phyloP scores from a whole-genome alignment of 2,113 vertebrate genomes.

The Thalassoma bifasciatum region DNA sequence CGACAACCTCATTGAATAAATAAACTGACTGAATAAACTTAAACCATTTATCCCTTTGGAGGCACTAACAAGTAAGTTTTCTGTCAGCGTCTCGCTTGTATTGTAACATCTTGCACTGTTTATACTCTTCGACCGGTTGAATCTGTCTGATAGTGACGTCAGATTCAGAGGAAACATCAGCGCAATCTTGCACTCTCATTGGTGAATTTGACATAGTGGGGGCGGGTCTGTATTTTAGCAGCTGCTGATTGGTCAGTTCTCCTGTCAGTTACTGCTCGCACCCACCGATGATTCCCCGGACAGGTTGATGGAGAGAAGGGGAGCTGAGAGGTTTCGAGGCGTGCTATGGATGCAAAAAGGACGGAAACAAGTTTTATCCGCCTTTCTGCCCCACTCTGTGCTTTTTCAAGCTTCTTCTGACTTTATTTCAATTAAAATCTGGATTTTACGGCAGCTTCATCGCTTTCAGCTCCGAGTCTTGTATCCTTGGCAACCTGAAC shows the following conservation, averaged over 20 bases:
- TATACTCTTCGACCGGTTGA: slow-evolving; percentile 15
- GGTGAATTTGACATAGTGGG: slow-evolving; percentile 3
- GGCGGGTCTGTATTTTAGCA: neutral
- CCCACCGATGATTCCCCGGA: neutral
- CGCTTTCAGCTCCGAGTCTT: slow-evolving; percentile 57
- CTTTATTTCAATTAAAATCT: neutral
- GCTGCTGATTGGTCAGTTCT: slow-evolving; percentile 24
- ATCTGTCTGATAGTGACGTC: slow-evolving; percentile 26
- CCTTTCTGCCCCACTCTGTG: rapidly evolving
- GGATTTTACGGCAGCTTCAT: slow-evolving; percentile 20
- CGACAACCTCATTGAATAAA: no score
- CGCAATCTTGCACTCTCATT: slow-evolving; percentile 24
- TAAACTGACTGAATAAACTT: no score
- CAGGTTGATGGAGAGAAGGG: slow-evolving; percentile 59
- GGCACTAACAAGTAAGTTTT: neutral
- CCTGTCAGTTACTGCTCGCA: slow-evolving; percentile 1
- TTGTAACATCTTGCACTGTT: slow-evolving; percentile 1
- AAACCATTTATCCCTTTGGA: no score
- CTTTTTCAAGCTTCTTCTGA: neutral
- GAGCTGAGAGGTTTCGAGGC: slow-evolving; percentile 3
- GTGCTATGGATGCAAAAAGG: slow-evolving; percentile 11
- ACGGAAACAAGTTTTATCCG: slow-evolving; percentile 2
- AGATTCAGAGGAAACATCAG: neutral
- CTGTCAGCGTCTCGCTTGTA: neutral
- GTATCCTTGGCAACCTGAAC: slow-evolving; percentile 73